Evolutionary conservation across 2,113 vertebrate genomes (phyloP).

Genomic region (Lichenostomus cassidix): DNA sequence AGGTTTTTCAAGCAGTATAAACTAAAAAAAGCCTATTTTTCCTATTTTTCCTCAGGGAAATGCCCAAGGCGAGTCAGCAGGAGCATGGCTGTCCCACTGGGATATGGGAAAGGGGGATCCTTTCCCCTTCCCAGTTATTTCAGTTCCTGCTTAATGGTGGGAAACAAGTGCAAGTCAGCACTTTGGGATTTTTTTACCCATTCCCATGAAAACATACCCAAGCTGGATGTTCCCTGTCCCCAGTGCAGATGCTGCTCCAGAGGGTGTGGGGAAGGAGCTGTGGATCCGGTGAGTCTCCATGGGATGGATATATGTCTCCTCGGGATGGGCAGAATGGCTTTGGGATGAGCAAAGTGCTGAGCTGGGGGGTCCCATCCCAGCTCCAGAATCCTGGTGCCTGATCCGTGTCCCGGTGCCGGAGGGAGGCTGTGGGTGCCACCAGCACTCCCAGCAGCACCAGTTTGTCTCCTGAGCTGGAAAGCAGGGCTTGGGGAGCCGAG

Average conservation of each 20-base stretch:
- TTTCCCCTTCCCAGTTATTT: slow-evolving; percentile 45
- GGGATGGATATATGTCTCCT: not conserved
- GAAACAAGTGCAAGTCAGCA: slow-evolving; percentile 10
- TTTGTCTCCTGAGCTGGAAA: not conserved
- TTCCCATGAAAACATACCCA: not conserved
- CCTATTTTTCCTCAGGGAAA: not conserved
- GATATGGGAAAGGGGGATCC: not conserved
- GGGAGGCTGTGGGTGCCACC: not conserved
- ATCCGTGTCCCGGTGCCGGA: accelerated
- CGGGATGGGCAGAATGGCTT: not conserved
- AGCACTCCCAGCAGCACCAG: not conserved
- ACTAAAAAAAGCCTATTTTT: not conserved
- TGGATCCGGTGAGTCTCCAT: not conserved
- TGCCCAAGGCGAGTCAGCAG: slow-evolving; percentile 72
- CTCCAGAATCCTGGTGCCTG: too few species aligned
- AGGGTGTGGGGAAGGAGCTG: not conserved
- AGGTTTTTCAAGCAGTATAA: not conserved
- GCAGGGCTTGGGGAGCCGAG: not conserved
- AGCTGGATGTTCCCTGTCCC: not conserved
- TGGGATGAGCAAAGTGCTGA: accelerated
- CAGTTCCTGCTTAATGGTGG: slow-evolving; percentile 48
- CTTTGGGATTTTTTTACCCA: not conserved
- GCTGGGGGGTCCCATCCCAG: not conserved
- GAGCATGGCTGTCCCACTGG: slow-evolving; percentile 68
- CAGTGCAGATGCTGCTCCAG: accelerated